Percentiles rank a stretch among this genome's conserved stretches.
phyloP scores from a whole-genome alignment of 2,888 invertebrate species.

The Eumerus sabulonum region DNA sequence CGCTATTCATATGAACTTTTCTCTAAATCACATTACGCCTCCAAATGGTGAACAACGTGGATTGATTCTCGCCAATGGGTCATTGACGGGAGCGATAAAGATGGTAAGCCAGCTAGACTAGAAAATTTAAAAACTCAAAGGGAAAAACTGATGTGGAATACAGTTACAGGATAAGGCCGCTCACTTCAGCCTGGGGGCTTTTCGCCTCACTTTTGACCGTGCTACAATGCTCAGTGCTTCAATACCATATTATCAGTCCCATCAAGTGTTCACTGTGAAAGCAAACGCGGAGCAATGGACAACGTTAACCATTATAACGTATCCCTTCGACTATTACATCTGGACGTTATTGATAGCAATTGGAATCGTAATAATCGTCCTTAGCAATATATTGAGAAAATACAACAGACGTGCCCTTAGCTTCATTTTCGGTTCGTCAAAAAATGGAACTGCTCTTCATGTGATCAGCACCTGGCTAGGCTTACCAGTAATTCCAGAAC shows the following conservation, averaged over 20 bases:
- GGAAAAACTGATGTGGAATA: too few relatives aligned
- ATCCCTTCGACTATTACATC: constrained; percentile 69
- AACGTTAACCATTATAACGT: constrained; percentile 69
- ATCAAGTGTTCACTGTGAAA: constrained; percentile 66
- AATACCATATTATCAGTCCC: constrained; percentile 70
- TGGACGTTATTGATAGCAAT: constrained; percentile 63
- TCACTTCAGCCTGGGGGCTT: constrained; percentile 71
- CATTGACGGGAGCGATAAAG: constrained; percentile 32
- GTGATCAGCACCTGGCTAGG: constrained; percentile 57
- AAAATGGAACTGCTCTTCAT: constrained; percentile 1
- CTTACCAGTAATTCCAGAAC: constrained; percentile 29
- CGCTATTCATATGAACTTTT: constrained; percentile 70
- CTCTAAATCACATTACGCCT: constrained; percentile 55
- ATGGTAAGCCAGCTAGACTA: constrained; percentile 70
- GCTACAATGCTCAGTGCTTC: constrained; percentile 69
- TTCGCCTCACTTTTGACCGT: constrained; percentile 68
- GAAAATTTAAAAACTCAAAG: neutral
- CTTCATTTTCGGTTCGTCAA: constrained; percentile 46
- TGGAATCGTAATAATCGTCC: constrained; percentile 14
- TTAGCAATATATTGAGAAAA: constrained; percentile 10
- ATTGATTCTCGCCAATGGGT: constrained; percentile 12
- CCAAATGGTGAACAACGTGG: constrained; percentile 69
- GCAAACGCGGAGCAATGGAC: constrained; percentile 58
- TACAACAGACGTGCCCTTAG: constrained; percentile 8
- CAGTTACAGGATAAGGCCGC: constrained; percentile 67